Percentiles rank a stretch among this genome's conserved stretches.
Conservation (phyloP, 2,113 vertebrate genomes). For the Amblyopsis rosae region DNA sequence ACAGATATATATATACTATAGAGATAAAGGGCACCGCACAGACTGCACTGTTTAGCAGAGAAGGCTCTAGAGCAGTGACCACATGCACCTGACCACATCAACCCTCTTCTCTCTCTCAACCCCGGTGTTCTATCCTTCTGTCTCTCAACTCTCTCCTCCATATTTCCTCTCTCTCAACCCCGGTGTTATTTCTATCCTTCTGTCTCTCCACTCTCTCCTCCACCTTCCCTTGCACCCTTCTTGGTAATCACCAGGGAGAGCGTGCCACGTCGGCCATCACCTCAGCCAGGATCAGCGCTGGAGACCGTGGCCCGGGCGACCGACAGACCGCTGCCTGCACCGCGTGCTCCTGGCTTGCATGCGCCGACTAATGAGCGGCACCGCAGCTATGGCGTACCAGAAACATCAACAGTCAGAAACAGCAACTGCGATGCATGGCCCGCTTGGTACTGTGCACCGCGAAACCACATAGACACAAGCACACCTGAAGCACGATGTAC, state of each 20-base stretch:
- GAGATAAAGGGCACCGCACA: no score
- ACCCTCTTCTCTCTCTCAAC: slow-evolving; percentile 7
- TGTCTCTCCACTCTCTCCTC: background rate
- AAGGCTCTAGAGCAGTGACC: no score
- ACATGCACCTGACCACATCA: background rate
- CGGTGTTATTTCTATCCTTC: background rate
- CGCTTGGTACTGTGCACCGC: background rate
- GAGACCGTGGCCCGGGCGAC: slow-evolving; percentile 38
- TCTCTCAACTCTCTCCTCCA: background rate
- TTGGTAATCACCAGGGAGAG: slow-evolving; percentile 42
- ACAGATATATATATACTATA: no score
- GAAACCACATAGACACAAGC: background rate
- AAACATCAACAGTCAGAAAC: slow-evolving; percentile 32
- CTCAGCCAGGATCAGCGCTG: slow-evolving; percentile 59
- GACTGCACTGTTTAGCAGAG: no score
- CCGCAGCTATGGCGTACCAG: slow-evolving; percentile 25
- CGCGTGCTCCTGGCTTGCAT: slow-evolving; percentile 16
- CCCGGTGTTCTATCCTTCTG: background rate
- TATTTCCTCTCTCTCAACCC: background rate
- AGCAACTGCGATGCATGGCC: background rate
- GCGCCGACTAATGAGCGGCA: slow-evolving; percentile 42
- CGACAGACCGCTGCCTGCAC: slow-evolving; percentile 4
- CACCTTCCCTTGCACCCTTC: background rate
- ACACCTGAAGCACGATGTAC: background rate
- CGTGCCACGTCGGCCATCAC: slow-evolving; percentile 44